A percentile compares a stretch with the other conserved stretches of the same genome.
These are phyloP conservation scores for Trachops cirrhosus DNA, from an alignment of 2,797 vertebrate genomes.

Conservation along the genomic window DNA sequence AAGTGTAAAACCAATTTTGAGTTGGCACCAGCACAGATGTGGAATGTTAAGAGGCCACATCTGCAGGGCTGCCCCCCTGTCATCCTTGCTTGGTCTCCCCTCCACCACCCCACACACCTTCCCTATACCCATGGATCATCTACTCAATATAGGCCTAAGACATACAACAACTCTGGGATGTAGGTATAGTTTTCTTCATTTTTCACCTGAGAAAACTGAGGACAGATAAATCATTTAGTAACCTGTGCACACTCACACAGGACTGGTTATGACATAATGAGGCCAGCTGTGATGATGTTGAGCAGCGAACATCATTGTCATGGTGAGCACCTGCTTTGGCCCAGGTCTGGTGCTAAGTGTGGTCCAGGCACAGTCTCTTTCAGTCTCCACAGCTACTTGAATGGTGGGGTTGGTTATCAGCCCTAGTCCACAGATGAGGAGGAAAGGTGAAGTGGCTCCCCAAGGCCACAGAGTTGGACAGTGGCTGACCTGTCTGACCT, in stretches of 20 bases:
- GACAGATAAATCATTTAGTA: neutral
- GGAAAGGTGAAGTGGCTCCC: neutral
- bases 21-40: neutral
- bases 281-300: neutral
- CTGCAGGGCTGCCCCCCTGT: neutral
- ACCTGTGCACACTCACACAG: neutral
- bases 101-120: accelerated
- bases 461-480: neutral
- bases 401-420: accelerated
- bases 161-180: neutral
- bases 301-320: neutral
- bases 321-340: accelerated
- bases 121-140: too few species aligned
- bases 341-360: too few species aligned
- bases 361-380: neutral
- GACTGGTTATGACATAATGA: neutral
- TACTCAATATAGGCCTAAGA: neutral
- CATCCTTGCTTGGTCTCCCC: too few species aligned
- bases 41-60: accelerated
- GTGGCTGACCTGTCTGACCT: neutral
- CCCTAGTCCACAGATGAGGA: neutral
- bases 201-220: neutral
- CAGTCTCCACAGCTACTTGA: neutral
- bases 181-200: neutral
- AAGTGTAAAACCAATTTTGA: neutral